These are phyloP conservation scores for Xestia xanthographa DNA, from an alignment of 2,888 invertebrate genomes.

Conservation along the genomic window DNA sequence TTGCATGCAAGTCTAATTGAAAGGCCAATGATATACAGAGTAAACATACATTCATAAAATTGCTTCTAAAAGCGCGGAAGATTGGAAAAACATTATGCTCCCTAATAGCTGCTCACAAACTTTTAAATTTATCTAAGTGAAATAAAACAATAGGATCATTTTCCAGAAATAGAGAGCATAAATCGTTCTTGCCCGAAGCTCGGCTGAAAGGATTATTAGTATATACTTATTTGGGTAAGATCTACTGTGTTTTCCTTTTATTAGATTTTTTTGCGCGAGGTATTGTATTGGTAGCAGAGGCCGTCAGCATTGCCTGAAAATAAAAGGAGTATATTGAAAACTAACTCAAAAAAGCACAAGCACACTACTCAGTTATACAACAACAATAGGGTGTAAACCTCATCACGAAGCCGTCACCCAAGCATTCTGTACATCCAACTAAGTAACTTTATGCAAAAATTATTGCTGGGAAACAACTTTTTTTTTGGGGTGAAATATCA, in stretches of 20 bases:
- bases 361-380: slow-evolving; percentile 63
- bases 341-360: slow-evolving; percentile 82
- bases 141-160: slow-evolving; percentile 26
- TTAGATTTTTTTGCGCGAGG: slow-evolving; percentile 93
- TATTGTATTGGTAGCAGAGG: slow-evolving; percentile 93
- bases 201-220: slow-evolving; percentile 46
- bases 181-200: slow-evolving; percentile 48
- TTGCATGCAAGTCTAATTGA: slow-evolving; percentile 49
- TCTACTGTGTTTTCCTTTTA: slow-evolving; percentile 92
- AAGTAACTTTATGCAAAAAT: too few species aligned
- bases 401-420: too few species aligned
- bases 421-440: too few species aligned
- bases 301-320: slow-evolving; percentile 92
- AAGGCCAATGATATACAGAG: slow-evolving; percentile 33
- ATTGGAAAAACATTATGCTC: slow-evolving; percentile 51
- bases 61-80: slow-evolving; percentile 48
- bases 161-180: slow-evolving; percentile 61
- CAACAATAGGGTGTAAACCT: too few species aligned
- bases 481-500: too few species aligned
- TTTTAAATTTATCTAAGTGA: slow-evolving; percentile 27
- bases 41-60: slow-evolving; percentile 26
- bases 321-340: slow-evolving; percentile 85
- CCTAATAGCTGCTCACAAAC: slow-evolving; percentile 47
- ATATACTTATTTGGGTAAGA: slow-evolving; percentile 66
- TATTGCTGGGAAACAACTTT: too few species aligned